Conservation (phyloP, 2,888 invertebrate genomes). For the Agonopterix alstromeriana region DNA sequence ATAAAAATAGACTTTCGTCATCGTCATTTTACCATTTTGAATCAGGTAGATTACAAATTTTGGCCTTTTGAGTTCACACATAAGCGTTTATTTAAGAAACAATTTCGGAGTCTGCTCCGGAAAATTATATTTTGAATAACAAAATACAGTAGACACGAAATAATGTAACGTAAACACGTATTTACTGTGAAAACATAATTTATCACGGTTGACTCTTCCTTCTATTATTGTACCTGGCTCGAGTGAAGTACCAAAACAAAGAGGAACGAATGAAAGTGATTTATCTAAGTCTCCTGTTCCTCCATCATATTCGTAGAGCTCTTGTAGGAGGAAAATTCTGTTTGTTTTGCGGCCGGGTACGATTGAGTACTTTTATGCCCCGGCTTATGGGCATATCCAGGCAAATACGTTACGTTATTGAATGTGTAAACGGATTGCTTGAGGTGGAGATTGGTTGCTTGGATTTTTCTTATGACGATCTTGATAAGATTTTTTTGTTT, state of each 20-base stretch:
- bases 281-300: slow-evolving; percentile 39
- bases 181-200: not conserved
- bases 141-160: too few species aligned
- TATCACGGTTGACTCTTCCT: slow-evolving; percentile 17
- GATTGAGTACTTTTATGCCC: slow-evolving; percentile 8
- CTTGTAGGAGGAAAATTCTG: slow-evolving; percentile 3
- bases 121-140: too few species aligned
- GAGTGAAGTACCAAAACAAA: slow-evolving; percentile 13
- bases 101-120: too few species aligned
- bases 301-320: slow-evolving; percentile 23
- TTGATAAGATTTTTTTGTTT: too few species aligned
- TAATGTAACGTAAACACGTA: not conserved
- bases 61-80: too few species aligned
- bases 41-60: too few species aligned
- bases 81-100: too few species aligned
- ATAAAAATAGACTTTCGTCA: too few species aligned
- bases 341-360: slow-evolving; percentile 6
- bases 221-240: slow-evolving; percentile 21
- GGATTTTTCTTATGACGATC: not conserved
- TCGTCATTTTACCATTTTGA: too few species aligned
- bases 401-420: slow-evolving; percentile 13
- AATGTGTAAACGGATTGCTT: slow-evolving; percentile 7
- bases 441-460: not conserved
- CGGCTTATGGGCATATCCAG: slow-evolving; percentile 15
- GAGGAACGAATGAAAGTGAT: slow-evolving; percentile 31